Evolutionary conservation across 2,113 vertebrate species (phyloP).

Genomic region (Cromileptes altivelis): DNA sequence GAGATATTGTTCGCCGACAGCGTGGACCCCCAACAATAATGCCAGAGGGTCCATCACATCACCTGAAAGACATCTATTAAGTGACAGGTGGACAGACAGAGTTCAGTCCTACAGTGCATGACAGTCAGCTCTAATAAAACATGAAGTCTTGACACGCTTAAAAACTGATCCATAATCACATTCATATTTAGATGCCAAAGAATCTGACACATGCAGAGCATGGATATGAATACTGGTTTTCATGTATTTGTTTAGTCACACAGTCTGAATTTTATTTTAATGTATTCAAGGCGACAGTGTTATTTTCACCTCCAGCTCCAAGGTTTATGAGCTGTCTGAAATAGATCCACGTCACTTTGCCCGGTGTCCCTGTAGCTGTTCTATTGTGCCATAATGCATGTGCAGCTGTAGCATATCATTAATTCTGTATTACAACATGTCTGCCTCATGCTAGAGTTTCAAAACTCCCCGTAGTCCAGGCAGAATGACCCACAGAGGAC

Average conservation of each 20-base stretch:
- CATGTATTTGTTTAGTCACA: neutral
- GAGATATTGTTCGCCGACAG: neutral
- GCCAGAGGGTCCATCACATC: conserved; percentile 2
- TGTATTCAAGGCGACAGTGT: conserved; percentile 12
- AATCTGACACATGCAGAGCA: neutral
- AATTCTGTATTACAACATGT: conserved; percentile 32
- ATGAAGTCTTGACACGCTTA: too few relatives aligned
- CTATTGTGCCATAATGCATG: conserved; percentile 6
- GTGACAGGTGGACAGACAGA: neutral
- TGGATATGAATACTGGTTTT: neutral
- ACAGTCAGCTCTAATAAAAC: neutral
- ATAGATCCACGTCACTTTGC: neutral
- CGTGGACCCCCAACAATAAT: neutral
- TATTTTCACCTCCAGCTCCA: conserved; percentile 15
- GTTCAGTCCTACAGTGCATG: neutral
- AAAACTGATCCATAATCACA: neutral
- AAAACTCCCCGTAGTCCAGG: conserved; percentile 35
- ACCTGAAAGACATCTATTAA: neutral
- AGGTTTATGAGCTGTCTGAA: conserved; percentile 31
- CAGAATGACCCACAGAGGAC: conserved; percentile 65
- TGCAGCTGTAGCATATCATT: conserved; percentile 1
- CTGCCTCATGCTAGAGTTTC: conserved; percentile 37
- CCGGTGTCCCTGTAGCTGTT: conserved; percentile 3
- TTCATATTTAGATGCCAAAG: neutral
- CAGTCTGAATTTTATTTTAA: conserved; percentile 31